Conservation (phyloP, 2,797 vertebrate species). For the Taeniopygia guttata region DNA sequence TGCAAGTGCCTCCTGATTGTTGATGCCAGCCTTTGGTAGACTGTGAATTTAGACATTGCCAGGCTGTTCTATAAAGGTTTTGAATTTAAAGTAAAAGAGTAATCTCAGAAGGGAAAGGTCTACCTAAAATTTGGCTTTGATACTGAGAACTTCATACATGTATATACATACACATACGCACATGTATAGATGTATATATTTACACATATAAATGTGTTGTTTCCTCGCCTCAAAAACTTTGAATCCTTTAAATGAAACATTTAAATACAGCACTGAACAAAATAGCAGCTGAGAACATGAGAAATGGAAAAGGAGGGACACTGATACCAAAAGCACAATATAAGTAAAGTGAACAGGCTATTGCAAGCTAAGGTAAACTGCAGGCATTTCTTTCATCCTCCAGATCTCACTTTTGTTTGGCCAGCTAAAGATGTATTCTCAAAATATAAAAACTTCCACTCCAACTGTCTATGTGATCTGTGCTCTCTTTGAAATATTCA, state of each 20-base stretch:
- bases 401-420: not conserved
- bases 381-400: not conserved
- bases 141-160: not conserved
- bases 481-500: not conserved
- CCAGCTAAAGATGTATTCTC: not conserved
- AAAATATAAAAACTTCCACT: conserved; percentile 20
- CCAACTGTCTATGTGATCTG: not conserved
- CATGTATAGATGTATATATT: not conserved
- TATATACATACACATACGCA: not conserved
- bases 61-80: not conserved
- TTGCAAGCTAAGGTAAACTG: not conserved
- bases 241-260: not conserved
- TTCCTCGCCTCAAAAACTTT: not conserved
- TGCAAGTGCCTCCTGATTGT: not conserved
- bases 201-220: not conserved
- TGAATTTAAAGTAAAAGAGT: not conserved
- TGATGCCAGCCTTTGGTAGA: not conserved
- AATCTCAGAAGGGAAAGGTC: not conserved
- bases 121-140: not conserved
- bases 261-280: not conserved
- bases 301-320: not conserved
- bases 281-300: not conserved
- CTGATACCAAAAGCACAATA: not conserved
- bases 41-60: not conserved
- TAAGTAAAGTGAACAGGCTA: not conserved